phyloP scores from a whole-genome alignment of 92 coral and sea anemone genomes.

The Porites rus region DNA sequence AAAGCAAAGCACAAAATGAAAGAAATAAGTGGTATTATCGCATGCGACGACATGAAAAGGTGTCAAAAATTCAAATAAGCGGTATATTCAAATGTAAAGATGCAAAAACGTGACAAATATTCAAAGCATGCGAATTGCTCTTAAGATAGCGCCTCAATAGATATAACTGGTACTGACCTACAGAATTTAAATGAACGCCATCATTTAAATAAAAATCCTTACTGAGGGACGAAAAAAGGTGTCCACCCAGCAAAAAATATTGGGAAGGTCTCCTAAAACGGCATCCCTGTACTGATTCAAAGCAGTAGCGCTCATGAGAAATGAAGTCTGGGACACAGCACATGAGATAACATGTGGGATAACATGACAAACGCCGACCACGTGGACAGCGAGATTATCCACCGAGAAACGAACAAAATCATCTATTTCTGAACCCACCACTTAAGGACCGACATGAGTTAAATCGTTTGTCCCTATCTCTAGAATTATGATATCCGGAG shows the following conservation, averaged over 20 bases:
- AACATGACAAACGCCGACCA: slow-evolving; percentile 52
- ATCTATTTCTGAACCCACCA: slow-evolving; percentile 52
- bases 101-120: background rate
- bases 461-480: slow-evolving; percentile 59
- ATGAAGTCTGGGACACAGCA: too few relatives aligned
- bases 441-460: slow-evolving; percentile 19
- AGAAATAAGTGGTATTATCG: too few relatives aligned
- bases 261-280: slow-evolving; percentile 33
- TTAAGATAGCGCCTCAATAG: slow-evolving; percentile 54
- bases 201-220: slow-evolving; percentile 10
- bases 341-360: too few relatives aligned
- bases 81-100: slow-evolving; percentile 3
- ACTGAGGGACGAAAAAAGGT: background rate
- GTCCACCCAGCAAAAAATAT: slow-evolving; percentile 44
- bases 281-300: slow-evolving; percentile 28
- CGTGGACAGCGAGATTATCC: slow-evolving; percentile 29
- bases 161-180: slow-evolving; percentile 43
- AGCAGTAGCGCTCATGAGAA: too few relatives aligned
- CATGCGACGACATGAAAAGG: too few relatives aligned
- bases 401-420: slow-evolving; percentile 7
- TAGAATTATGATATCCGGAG: slow-evolving; percentile 49
- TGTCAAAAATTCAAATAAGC: background rate
- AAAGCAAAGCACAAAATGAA: background rate
- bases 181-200: slow-evolving; percentile 35
- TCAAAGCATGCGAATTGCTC: slow-evolving; percentile 25